Evolutionary conservation across 2,888 invertebrate species (phyloP).

Genomic region (Caradrina kadenii): DNA sequence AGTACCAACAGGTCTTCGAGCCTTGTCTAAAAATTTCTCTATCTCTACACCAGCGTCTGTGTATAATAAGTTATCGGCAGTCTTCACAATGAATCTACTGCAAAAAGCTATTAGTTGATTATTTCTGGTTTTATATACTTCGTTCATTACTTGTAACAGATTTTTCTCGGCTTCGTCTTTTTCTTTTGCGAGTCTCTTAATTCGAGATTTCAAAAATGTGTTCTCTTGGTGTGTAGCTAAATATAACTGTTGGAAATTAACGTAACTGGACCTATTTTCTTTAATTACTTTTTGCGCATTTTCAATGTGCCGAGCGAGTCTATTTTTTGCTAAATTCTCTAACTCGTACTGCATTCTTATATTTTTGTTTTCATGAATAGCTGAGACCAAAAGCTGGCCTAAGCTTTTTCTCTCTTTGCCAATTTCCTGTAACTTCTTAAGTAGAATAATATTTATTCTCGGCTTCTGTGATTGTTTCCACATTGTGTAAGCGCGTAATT

Average conservation of each 20-base stretch:
- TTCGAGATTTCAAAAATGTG: constrained; percentile 75
- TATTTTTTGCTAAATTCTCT: constrained; percentile 78
- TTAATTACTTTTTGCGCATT: constrained; percentile 77
- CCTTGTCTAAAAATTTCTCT: constrained; percentile 73
- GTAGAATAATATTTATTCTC: constrained; percentile 69
- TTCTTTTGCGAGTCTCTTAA: constrained; percentile 76
- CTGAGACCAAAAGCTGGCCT: constrained; percentile 75
- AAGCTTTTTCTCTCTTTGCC: constrained; percentile 78
- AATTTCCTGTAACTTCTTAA: constrained; percentile 78
- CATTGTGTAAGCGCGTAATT: constrained; percentile 20
- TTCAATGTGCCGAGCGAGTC: constrained; percentile 76
- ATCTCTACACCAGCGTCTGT: constrained; percentile 79
- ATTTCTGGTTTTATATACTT: constrained; percentile 79
- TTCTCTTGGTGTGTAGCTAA: constrained; percentile 82
- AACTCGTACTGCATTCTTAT: constrained; percentile 78
- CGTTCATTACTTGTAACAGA: constrained; percentile 76
- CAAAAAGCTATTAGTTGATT: constrained; percentile 79
- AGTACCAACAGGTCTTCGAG: constrained; percentile 29
- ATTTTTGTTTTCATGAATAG: constrained; percentile 81
- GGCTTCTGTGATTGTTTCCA: constrained; percentile 47
- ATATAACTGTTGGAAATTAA: constrained; percentile 83
- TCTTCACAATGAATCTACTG: constrained; percentile 78
- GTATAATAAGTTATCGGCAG: constrained; percentile 77
- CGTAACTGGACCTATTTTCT: constrained; percentile 76
- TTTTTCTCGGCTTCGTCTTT: constrained; percentile 79